Conservation (phyloP, 2,113 vertebrate species). For the Eulemur rufifrons region DNA sequence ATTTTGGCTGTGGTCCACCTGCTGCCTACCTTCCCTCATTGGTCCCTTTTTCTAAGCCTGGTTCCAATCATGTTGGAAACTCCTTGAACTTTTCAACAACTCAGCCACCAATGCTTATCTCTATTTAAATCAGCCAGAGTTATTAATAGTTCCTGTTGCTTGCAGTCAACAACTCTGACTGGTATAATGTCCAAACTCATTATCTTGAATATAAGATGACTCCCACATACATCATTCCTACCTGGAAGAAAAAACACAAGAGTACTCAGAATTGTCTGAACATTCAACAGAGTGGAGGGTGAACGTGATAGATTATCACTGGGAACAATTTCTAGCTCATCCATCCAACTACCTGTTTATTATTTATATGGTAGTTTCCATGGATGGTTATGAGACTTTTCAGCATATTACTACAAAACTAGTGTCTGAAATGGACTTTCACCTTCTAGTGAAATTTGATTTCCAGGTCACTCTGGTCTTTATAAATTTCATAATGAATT, state of each 20-base stretch:
- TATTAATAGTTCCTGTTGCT: conserved; percentile 3
- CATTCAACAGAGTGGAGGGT: neutral
- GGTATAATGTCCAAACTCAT: neutral
- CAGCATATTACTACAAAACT: neutral
- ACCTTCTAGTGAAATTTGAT: neutral
- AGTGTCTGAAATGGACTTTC: neutral
- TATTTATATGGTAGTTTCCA: neutral
- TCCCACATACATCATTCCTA: neutral
- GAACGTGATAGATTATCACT: neutral
- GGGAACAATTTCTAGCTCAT: neutral
- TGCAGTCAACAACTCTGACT: neutral
- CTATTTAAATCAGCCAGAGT: neutral
- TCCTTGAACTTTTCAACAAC: neutral
- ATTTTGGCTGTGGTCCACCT: neutral
- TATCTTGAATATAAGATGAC: neutral
- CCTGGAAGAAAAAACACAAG: neutral
- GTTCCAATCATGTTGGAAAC: neutral
- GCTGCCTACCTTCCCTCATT: neutral
- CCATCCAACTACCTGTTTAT: neutral
- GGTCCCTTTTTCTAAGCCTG: neutral
- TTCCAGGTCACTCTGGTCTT: conserved; percentile 10
- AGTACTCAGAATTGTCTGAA: neutral
- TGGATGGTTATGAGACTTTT: neutral
- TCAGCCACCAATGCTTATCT: neutral
- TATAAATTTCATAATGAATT: neutral